A percentile compares a stretch with the other conserved stretches of the same genome.
Evolutionary conservation across 2,888 invertebrate species (phyloP).

Genomic region (Tupiocoris notatus): DNA sequence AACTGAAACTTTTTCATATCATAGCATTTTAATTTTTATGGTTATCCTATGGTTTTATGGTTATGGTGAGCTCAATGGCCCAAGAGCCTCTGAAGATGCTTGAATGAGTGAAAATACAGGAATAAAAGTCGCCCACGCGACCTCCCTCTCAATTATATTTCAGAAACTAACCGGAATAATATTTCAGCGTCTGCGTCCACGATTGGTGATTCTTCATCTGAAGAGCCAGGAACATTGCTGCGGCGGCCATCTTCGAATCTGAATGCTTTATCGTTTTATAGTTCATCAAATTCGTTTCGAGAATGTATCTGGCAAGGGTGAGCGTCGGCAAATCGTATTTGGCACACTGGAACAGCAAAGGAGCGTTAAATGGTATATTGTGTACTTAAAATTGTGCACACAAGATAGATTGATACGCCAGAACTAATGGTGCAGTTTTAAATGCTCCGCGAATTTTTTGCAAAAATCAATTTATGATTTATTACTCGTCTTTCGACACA

Average conservation of each 20-base stretch:
- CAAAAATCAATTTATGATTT: not conserved
- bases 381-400: not conserved
- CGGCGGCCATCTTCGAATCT: conserved; percentile 89
- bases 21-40: too few relatives aligned
- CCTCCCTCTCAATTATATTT: too few relatives aligned
- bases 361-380: not conserved
- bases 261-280: conserved; percentile 73
- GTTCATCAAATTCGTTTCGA: conserved; percentile 91
- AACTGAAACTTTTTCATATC: too few relatives aligned
- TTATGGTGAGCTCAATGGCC: too few relatives aligned
- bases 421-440: too few relatives aligned
- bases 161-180: conserved; percentile 72
- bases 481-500: too few relatives aligned
- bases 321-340: conserved; percentile 86
- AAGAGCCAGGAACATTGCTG: conserved; percentile 81
- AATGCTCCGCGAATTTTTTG: not conserved
- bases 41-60: too few relatives aligned
- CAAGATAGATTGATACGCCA: too few relatives aligned
- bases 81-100: not conserved
- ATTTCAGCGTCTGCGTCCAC: conserved; percentile 73
- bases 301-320: conserved; percentile 89
- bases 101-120: not conserved
- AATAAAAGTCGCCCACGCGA: too few relatives aligned
- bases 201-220: conserved; percentile 74
- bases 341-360: conserved; percentile 64